Percentiles rank a stretch among this genome's conserved stretches.
Conservation (phyloP, 1,140 invertebrate genomes). For the Drosophila arawakana region DNA sequence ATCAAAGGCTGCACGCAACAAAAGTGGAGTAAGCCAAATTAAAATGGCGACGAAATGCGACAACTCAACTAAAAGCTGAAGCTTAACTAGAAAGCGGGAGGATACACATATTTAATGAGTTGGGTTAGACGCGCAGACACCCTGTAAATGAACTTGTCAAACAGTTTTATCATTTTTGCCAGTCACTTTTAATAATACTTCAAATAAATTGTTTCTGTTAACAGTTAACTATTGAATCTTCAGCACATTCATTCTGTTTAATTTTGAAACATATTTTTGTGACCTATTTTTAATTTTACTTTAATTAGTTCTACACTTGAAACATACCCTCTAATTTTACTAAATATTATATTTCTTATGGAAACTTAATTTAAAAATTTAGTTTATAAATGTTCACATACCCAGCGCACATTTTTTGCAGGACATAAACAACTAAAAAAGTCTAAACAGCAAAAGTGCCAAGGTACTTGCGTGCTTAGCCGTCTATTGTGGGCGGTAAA, state of each 20-base stretch:
- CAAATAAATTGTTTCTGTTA: too few relatives aligned
- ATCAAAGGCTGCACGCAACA: conserved; percentile 70
- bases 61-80: conserved; percentile 52
- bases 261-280: too few relatives aligned
- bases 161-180: neutral
- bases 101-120: too few relatives aligned
- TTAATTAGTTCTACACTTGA: too few relatives aligned
- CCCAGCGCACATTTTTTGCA: neutral
- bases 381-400: neutral
- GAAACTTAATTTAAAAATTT: too few relatives aligned
- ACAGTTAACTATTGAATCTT: too few relatives aligned
- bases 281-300: too few relatives aligned
- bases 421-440: conserved; percentile 27
- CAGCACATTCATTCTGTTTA: too few relatives aligned
- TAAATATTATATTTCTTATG: too few relatives aligned
- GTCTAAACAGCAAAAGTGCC: conserved; percentile 14
- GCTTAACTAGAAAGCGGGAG: neutral
- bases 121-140: conserved; percentile 4
- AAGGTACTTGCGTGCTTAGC: conserved; percentile 37
- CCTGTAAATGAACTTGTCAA: neutral
- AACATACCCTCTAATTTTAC: too few relatives aligned
- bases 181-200: too few relatives aligned
- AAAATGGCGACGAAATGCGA: conserved; percentile 66
- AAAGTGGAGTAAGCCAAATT: conserved; percentile 56
- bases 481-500: conserved; percentile 7